Conservation (phyloP, 1,140 invertebrate species). For the Caenorhabditis inopinata region DNA sequence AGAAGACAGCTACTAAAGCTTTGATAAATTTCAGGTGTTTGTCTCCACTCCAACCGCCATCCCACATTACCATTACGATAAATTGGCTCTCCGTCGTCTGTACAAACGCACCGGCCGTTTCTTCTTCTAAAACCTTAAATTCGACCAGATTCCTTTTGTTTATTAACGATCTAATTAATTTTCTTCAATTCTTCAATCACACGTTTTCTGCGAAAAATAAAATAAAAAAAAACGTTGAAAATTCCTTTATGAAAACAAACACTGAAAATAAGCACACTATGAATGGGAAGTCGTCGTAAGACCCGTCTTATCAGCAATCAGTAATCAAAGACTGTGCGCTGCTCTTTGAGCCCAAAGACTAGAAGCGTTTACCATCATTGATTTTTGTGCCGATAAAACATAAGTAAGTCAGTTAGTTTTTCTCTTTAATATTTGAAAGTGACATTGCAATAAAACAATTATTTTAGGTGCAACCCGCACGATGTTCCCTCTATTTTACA, state of each 20-base stretch:
- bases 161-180: too few relatives aligned
- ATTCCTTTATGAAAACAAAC: too few relatives aligned
- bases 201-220: too few relatives aligned
- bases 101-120: constrained; percentile 65
- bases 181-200: too few relatives aligned
- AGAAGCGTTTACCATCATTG: background rate
- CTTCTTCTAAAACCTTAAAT: constrained; percentile 43
- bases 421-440: background rate
- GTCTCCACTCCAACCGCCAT: constrained; percentile 59
- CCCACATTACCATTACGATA: constrained; percentile 61
- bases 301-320: constrained; percentile 32
- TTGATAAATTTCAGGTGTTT: constrained; percentile 53
- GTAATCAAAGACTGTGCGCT: constrained; percentile 25
- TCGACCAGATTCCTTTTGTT: too few relatives aligned
- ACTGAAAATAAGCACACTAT: too few relatives aligned
- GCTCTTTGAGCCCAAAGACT: constrained; percentile 12
- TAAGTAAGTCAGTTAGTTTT: background rate
- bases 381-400: background rate
- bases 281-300: constrained; percentile 11
- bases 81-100: constrained; percentile 57
- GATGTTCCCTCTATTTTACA: constrained; percentile 42
- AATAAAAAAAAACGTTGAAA: too few relatives aligned
- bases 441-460: too few relatives aligned
- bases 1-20: too few relatives aligned
- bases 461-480: background rate